Evolutionary conservation across 2,888 invertebrate species (phyloP), one percentile per base, ranked within the genome.

Genomic region (Glaucopsyche alexis): DNA sequence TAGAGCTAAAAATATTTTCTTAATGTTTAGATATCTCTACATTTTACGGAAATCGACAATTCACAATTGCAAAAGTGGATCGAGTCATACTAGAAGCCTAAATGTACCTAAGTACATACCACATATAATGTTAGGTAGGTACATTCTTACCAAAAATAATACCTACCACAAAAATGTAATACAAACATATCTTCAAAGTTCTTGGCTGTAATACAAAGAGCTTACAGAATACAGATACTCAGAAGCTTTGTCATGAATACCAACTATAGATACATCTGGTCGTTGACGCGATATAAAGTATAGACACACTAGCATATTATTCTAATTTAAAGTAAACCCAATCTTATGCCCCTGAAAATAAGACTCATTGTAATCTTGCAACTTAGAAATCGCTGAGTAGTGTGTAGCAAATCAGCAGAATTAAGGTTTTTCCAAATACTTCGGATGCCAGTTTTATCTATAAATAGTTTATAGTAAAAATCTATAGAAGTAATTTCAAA

Each of bases 211-310:
- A 67, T 13, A 29, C 45, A 72, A 52, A 67, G 52, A 49, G 71
- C 71, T 71, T 71, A 60, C 60, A 60, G 60, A 60, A 60, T 72
- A 73, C 55, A 45, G 50, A 71, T 75, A 73, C 71, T 70, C 3
- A 71, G 73, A 73, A 74, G 29, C 67, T 72, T 67, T 72, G 52
- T 72, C 72, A 72, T 65, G 65, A 66, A 72, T 50, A 65, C 49
- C 50, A 72, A 66, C 66, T 50, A 72, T 65, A n/a, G 72, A 72
- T 66, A 72, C 65, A 50, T 72, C 11, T 14, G 19, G 13, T 7
- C 69, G 13, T 47, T 19, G 69, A 69, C 7, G 29, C 3, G 5
- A 29, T 49, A 7, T 69, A 47, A 69, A 69, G 45, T 19, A 29
- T 8, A 69, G 69, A 69, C 14, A 45, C 19, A 67, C 69, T 47